A percentile compares a stretch with the other conserved stretches of the same genome.
Conservation (phyloP, 2,113 vertebrate genomes). For the Nipponia nippon region DNA sequence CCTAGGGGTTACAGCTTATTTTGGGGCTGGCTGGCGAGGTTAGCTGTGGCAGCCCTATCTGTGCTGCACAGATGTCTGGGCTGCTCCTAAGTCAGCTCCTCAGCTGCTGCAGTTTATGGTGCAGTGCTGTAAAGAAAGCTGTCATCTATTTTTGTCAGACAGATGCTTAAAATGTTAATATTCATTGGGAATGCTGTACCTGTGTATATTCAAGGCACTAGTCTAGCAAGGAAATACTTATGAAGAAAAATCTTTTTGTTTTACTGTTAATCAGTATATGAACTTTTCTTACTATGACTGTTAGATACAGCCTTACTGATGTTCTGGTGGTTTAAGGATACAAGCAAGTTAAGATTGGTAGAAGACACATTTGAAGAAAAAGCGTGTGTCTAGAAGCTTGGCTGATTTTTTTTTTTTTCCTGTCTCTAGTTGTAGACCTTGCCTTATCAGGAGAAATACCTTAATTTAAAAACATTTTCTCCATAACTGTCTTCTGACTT, state of each 20-base stretch:
- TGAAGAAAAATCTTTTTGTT: background rate
- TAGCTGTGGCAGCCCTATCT: background rate
- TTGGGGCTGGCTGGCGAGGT: background rate
- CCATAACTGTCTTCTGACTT: background rate
- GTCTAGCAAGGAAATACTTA: background rate
- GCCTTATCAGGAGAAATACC: background rate
- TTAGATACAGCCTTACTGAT: background rate
- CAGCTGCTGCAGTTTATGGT: background rate
- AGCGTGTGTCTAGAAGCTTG: background rate
- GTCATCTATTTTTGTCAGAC: background rate
- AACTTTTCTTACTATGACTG: background rate
- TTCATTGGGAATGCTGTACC: background rate
- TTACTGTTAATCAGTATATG: background rate
- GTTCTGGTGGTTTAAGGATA: background rate
- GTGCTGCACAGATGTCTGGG: background rate
- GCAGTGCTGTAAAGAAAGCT: background rate
- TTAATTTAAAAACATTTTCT: background rate
- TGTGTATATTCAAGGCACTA: background rate
- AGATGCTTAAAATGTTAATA: background rate
- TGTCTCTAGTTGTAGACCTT: background rate
- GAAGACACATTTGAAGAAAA: background rate
- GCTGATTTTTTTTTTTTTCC: background rate
- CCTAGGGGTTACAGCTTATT: background rate
- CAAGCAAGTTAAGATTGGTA: background rate
- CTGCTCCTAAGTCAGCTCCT: background rate